phyloP scores from a whole-genome alignment of 2,797 vertebrate genomes.

The Columba guinea region DNA sequence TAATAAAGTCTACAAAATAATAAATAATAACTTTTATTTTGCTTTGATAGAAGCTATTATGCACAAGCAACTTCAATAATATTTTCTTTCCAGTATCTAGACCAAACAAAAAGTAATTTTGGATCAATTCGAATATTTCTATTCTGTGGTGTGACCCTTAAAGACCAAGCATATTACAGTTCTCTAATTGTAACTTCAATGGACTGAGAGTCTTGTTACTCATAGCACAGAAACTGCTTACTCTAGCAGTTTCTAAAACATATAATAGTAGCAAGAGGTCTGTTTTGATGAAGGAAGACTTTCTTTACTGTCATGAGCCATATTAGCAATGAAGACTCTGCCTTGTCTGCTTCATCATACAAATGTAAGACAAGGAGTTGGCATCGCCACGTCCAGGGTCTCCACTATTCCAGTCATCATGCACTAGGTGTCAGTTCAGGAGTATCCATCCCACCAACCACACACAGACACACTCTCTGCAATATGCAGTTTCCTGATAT shows the following conservation, averaged over 20 bases:
- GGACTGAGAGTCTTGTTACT: background rate
- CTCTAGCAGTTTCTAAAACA: background rate
- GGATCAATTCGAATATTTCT: background rate
- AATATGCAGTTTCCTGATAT: background rate
- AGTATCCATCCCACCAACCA: background rate
- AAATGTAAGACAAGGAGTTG: background rate
- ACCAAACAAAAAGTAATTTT: background rate
- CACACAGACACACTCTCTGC: background rate
- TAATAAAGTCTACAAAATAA: background rate
- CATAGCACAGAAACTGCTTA: background rate
- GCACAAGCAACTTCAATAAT: background rate
- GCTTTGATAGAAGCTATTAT: background rate
- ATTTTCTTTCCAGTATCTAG: background rate
- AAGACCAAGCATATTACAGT: background rate
- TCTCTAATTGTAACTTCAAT: background rate
- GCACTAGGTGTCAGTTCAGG: background rate
- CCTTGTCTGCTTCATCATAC: background rate
- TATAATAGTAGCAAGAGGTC: background rate
- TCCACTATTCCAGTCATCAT: background rate
- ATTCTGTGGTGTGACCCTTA: background rate
- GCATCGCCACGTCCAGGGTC: background rate
- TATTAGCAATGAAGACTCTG: background rate
- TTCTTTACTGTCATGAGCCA: background rate
- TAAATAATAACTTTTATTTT: background rate
- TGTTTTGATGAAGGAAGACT: background rate